These are phyloP conservation scores for Quiscalus mexicanus DNA, from an alignment of 2,113 vertebrate species.

Conservation along the genomic window DNA sequence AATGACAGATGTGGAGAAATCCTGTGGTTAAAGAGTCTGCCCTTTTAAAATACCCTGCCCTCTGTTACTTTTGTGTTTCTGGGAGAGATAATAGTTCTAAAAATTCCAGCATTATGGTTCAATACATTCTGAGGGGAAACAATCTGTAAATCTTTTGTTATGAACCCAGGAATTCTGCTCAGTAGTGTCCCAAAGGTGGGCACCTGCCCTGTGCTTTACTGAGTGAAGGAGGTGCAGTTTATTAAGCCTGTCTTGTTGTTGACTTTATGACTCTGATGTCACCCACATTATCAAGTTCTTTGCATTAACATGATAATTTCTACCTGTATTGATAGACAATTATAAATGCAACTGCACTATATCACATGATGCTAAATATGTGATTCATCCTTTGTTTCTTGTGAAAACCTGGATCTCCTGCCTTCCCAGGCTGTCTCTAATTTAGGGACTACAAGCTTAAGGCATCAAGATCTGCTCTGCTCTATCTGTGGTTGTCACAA, in stretches of 20 bases:
- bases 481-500: neutral
- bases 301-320: neutral
- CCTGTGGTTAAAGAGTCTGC: neutral
- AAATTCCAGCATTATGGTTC: neutral
- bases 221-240: neutral
- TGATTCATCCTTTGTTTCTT: conserved; percentile 34
- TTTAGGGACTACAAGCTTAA: neutral
- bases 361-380: neutral
- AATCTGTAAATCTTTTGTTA: neutral
- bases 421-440: neutral
- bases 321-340: conserved; percentile 24
- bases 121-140: neutral
- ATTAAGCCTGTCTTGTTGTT: neutral
- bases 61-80: neutral
- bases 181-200: neutral
- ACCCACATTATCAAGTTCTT: neutral
- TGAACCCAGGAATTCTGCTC: neutral
- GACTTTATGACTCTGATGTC: neutral
- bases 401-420: conserved; percentile 9
- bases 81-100: neutral
- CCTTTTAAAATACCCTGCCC: neutral
- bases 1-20: neutral
- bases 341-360: neutral
- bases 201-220: neutral
- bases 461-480: neutral